Evolutionary conservation across 2,113 vertebrate species (phyloP), one percentile per base, ranked within the genome.

Genomic region (Hypanus sabinus): DNA sequence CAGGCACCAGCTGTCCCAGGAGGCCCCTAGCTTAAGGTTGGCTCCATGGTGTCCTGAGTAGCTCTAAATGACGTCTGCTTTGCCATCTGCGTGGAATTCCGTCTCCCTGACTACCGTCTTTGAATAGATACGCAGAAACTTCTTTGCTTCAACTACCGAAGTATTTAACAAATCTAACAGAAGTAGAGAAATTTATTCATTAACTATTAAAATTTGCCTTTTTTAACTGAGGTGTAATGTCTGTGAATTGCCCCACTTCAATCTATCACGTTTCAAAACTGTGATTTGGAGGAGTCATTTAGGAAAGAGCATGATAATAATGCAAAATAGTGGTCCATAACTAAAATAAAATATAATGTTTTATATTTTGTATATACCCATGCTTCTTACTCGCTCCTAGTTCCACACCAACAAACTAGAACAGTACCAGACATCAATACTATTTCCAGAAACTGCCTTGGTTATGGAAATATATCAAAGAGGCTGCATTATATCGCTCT

Each of bases 61-160:
- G 36, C 36, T 38, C 65, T 4, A 20, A 38, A 92, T 92, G 90
- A 92, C 18, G 18, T 92, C n/a, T 91, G 87, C 62, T 36, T 91
- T 91, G 65, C 90, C 68, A 5, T 92, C 90, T 92, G 5, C 24
- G 6, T 92, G 90, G n/a, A 71, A 92, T 92, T 71, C 20, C 36
- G 36, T 92, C 65, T 46, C 22, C 33, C 22, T 88, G 24, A 33
- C 55, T 55, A 88, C 14, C n/a, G 55, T 33, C 36, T 92, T 71
- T 68, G 71, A 71, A 71, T 71, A 71, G 65, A 8, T 38, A 10
- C 27, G 33, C 68, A 70, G 18, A 16, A 7, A 70, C 68, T 70
- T 70, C 14, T 70, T 46, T 18, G 18, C 68, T 70, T 70, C 68
- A 70, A 14, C 18, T 70, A 11, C 68, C 68, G 14, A 12, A 70